Evolutionary conservation across 2,888 invertebrate species (phyloP).

Genomic region (Calameuta filiformis): DNA sequence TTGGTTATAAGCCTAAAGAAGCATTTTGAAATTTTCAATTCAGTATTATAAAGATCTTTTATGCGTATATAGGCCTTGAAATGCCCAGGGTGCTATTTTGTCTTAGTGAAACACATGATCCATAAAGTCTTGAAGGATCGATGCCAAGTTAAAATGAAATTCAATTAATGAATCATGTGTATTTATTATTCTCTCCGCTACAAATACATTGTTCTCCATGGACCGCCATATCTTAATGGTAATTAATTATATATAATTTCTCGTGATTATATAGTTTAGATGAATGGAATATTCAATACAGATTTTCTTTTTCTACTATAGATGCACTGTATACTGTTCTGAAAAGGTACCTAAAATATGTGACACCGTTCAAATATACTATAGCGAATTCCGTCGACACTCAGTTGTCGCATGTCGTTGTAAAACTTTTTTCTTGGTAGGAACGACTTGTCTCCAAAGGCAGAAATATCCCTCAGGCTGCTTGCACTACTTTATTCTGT

Average conservation of each 20-base stretch:
- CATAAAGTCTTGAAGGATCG: neutral
- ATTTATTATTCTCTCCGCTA: slow-evolving; percentile 7
- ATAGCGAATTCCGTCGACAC: neutral
- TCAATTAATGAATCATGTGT: slow-evolving; percentile 10
- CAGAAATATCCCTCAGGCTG: slow-evolving; percentile 42
- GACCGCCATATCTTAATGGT: neutral
- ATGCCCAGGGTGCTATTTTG: neutral
- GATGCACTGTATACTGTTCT: neutral
- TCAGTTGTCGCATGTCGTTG: neutral
- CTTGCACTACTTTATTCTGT: slow-evolving; percentile 61
- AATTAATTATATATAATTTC: neutral
- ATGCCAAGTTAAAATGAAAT: slow-evolving; percentile 9
- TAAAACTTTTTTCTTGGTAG: neutral
- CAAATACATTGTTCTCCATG: neutral
- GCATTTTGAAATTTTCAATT: neutral
- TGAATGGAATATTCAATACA: neutral
- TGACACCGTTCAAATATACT: neutral
- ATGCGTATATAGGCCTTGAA: neutral
- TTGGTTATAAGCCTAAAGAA: slow-evolving; percentile 38
- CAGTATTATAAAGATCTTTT: neutral
- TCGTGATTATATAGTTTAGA: neutral
- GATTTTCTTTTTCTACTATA: neutral
- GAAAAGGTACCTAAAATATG: neutral
- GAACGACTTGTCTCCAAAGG: neutral
- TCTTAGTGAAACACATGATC: neutral